These are phyloP conservation scores for Drosophila cyrtoloma DNA, from an alignment of 2,888 invertebrate genomes.

Conservation along the genomic window DNA sequence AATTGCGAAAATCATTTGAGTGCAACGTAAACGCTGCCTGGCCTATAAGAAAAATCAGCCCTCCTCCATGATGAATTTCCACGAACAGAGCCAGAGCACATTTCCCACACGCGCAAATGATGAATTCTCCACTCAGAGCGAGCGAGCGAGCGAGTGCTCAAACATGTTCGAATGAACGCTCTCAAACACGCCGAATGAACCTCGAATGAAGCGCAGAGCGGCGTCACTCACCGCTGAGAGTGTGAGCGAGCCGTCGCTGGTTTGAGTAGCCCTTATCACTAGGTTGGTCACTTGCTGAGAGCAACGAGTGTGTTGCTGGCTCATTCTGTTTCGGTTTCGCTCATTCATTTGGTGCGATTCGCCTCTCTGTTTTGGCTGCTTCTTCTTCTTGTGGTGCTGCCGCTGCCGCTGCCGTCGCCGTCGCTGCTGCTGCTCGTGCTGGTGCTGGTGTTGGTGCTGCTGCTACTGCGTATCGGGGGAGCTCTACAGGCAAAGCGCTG, in stretches of 20 bases:
- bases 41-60: constrained; percentile 83
- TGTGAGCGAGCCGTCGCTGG: constrained; percentile 24
- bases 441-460: constrained; percentile 11
- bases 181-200: constrained; percentile 52
- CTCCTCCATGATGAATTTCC: constrained; percentile 84
- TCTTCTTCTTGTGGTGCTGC: constrained; percentile 43
- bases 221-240: constrained; percentile 19
- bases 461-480: constrained; percentile 56
- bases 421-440: constrained; percentile 28
- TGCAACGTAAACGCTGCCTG: constrained; percentile 53
- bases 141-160: constrained; percentile 30
- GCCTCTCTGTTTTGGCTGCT: constrained; percentile 73
- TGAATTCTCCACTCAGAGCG: constrained; percentile 50
- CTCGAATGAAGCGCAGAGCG: constrained; percentile 8
- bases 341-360: constrained; percentile 58
- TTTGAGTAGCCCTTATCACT: constrained; percentile 67
- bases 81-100: constrained; percentile 49
- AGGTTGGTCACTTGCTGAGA: constrained; percentile 14
- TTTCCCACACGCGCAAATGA: constrained; percentile 68
- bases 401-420: constrained; percentile 5
- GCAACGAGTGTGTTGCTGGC: constrained; percentile 31
- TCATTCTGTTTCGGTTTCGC: constrained; percentile 65
- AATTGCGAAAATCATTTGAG: constrained; percentile 58
- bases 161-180: constrained; percentile 65
- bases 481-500: constrained; percentile 58